phyloP scores from a whole-genome alignment of 2,113 vertebrate species.

The Isurus oxyrinchus region DNA sequence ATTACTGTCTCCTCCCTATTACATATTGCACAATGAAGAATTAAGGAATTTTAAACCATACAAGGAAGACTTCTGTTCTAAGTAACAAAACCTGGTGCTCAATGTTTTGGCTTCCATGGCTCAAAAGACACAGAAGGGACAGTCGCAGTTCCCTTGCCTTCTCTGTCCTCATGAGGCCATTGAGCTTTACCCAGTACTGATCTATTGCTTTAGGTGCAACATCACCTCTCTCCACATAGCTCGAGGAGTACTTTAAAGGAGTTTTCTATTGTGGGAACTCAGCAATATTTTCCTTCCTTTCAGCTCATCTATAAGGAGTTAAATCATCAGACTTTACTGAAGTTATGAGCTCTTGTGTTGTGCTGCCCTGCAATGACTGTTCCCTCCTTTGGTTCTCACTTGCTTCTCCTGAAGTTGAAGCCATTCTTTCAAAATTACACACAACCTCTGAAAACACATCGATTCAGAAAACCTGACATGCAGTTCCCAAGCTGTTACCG shows the following conservation, averaged over 20 bases:
- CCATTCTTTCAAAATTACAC: neutral
- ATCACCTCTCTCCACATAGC: neutral
- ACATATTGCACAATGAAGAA: neutral
- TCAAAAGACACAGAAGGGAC: neutral
- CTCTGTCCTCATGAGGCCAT: neutral
- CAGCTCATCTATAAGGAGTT: neutral
- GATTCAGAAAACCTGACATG: neutral
- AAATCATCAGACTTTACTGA: neutral
- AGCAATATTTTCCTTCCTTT: neutral
- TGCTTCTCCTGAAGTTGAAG: neutral
- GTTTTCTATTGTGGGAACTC: neutral
- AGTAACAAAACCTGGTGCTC: neutral
- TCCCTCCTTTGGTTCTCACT: neutral
- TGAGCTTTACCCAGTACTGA: neutral
- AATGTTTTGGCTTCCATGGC: neutral
- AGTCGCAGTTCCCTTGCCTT: neutral
- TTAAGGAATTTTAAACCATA: neutral
- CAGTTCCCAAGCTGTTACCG: neutral
- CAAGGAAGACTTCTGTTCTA: neutral
- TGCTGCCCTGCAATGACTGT: neutral
- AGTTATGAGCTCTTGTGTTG: neutral
- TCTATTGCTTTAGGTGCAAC: neutral
- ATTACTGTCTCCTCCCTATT: no score
- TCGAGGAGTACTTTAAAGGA: no score
- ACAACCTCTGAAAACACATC: neutral